phyloP scores from a whole-genome alignment of 2,888 invertebrate species.

The Cancer borealis region DNA sequence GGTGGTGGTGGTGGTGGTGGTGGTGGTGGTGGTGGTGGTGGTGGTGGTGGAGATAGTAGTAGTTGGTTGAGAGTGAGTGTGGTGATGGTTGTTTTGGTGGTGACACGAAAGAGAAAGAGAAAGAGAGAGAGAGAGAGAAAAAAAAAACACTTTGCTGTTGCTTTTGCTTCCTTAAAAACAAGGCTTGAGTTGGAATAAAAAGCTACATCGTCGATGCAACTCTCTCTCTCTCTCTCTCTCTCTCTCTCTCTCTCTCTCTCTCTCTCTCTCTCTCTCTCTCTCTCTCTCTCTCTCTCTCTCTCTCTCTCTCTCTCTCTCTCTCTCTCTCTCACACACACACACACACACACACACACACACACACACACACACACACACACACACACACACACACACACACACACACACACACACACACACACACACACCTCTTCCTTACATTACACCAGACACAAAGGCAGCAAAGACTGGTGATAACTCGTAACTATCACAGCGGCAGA shows the following conservation, averaged over 20 bases:
- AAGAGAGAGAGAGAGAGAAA: conserved; percentile 45
- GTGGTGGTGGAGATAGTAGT: background rate
- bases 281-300: background rate
- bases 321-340: conserved; percentile 28
- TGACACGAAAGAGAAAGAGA: conserved; percentile 41
- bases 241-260: background rate
- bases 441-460: background rate
- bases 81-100: background rate
- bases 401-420: conserved; percentile 53
- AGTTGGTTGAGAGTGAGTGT: background rate
- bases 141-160: conserved; percentile 42
- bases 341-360: conserved; percentile 54
- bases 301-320: background rate
- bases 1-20: background rate
- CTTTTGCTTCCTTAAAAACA: background rate
- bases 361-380: conserved; percentile 53
- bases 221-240: background rate
- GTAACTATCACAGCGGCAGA: background rate
- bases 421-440: conserved; percentile 13
- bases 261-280: conserved; percentile 9
- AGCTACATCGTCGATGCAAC: background rate
- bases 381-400: conserved; percentile 40
- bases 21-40: background rate
- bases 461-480: conserved; percentile 24
- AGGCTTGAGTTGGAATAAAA: background rate